Evolutionary conservation across 2,113 vertebrate genomes (phyloP), one percentile per base, ranked within the genome.

Genomic region (Nerophis ophidion): DNA sequence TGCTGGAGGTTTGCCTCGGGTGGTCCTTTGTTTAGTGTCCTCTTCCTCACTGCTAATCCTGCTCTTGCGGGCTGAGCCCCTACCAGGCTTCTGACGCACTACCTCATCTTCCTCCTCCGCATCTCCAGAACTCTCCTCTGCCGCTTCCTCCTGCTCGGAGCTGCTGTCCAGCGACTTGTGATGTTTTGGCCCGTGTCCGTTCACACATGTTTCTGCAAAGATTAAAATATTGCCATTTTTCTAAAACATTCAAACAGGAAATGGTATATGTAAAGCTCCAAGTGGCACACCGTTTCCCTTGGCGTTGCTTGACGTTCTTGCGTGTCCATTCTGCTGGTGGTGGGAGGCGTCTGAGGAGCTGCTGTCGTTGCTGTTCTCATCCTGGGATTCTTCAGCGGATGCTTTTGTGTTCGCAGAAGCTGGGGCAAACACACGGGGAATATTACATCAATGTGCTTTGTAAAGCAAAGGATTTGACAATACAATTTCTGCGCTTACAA

Each of bases 111-210:
- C 66, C 40, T 79, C 68, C 7, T 80, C 74, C 1, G 36, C 68
- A 33, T 81, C 79, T 60, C 16, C 79, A 44, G 76, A 74, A 19
- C 74, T 80, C 55, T 79, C 81, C 14, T 71, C 82, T n/a, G 63
- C 60, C 53, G 60, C 67, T 14, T 79, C 77, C 47, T 72, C 77
- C 54, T 73, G 60, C 53, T 82, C 86, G 35, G 86, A 82, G 63
- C 63, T 81, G 47, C 72, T 85, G 10, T 81, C 72, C 14, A 44
- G 40, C 11, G 64, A 71, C 9, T 38, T 71, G 9, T 69, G 64
- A 54, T 66, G 62, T 61, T 83, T 83, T 44, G 66, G 55, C 45
- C 72, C 16, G 63, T 90, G 82, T 45, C 89, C 89, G 7, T 91
- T 91, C 45, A 88, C 50, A 1, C 70, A 75, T 44, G 84, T 61